Percentiles rank a stretch among this genome's conserved stretches.
These are phyloP conservation scores for Vidua macroura DNA, from an alignment of 2,113 vertebrate species.

Conservation along the genomic window DNA sequence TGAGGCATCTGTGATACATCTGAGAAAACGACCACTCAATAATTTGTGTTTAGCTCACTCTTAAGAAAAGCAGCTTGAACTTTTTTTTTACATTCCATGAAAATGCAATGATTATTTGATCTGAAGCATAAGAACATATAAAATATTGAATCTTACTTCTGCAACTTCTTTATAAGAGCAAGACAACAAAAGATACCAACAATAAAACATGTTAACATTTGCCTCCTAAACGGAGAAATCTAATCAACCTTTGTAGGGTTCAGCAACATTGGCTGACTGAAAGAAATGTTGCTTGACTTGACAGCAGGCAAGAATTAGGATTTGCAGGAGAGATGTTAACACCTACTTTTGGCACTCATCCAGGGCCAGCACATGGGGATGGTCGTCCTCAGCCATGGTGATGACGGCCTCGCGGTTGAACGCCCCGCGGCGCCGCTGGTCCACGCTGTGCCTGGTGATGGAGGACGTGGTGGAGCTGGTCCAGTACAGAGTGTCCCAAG, in stretches of 20 bases:
- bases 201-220: accelerated
- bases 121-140: background rate
- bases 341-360: conserved; percentile 94
- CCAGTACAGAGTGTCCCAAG: conserved; percentile 97
- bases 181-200: background rate
- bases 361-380: conserved; percentile 89
- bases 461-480: conserved; percentile 95
- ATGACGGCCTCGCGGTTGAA: conserved; percentile 87
- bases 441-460: conserved; percentile 90
- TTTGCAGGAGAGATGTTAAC: background rate
- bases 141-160: background rate
- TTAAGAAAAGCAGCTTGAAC: background rate
- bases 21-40: accelerated
- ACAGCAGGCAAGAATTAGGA: background rate
- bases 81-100: background rate
- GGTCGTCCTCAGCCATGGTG: conserved; percentile 93
- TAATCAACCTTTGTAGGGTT: background rate
- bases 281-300: background rate
- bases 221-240: accelerated
- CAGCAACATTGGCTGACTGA: background rate
- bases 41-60: background rate
- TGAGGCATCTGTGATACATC: accelerated
- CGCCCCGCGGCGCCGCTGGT: conserved; percentile 81
- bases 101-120: background rate
- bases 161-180: background rate